phyloP scores from a whole-genome alignment of 1,140 invertebrate genomes.

The Sitodiplosis mosellana region DNA sequence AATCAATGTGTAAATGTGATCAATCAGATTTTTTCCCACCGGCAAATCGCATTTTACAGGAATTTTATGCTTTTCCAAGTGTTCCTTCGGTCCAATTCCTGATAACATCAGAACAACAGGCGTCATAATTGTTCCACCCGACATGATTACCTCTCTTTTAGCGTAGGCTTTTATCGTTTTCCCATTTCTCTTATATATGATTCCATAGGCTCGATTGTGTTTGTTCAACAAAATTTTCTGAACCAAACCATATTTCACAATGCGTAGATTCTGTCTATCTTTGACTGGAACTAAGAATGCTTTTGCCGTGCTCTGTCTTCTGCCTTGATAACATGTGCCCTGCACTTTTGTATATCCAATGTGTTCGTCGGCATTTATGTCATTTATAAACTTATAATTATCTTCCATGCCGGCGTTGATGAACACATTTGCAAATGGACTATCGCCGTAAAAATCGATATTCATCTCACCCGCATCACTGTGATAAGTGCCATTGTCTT shows the following conservation, averaged over 20 bases:
- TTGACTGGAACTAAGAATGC: conserved; percentile 38
- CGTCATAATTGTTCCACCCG: conserved; percentile 60
- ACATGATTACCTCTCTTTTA: conserved; percentile 57
- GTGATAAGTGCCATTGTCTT: conserved; percentile 45
- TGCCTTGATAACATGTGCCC: conserved; percentile 32
- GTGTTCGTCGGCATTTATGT: conserved; percentile 36
- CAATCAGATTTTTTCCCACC: conserved; percentile 64
- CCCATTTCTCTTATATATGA: conserved; percentile 50
- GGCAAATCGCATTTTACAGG: conserved; percentile 52
- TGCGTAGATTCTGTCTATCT: conserved; percentile 42
- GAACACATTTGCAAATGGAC: conserved; percentile 47
- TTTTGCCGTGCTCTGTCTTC: conserved; percentile 34
- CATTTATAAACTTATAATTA: conserved; percentile 25
- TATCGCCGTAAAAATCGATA: conserved; percentile 25
- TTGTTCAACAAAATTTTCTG: conserved; percentile 37
- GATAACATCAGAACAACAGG: conserved; percentile 77
- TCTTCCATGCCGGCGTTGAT: not conserved
- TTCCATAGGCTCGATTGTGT: conserved; percentile 44
- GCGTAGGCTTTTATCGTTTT: conserved; percentile 42
- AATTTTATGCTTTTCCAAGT: conserved; percentile 56
- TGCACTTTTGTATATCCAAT: conserved; percentile 30
- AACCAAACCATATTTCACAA: conserved; percentile 39
- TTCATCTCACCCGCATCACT: conserved; percentile 54
- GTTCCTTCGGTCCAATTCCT: conserved; percentile 64
- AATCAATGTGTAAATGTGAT: conserved; percentile 53